Base-by-base conservation (phyloP, 1,140 invertebrate species). In the Diachasmimorpha longicaudata region DNA sequence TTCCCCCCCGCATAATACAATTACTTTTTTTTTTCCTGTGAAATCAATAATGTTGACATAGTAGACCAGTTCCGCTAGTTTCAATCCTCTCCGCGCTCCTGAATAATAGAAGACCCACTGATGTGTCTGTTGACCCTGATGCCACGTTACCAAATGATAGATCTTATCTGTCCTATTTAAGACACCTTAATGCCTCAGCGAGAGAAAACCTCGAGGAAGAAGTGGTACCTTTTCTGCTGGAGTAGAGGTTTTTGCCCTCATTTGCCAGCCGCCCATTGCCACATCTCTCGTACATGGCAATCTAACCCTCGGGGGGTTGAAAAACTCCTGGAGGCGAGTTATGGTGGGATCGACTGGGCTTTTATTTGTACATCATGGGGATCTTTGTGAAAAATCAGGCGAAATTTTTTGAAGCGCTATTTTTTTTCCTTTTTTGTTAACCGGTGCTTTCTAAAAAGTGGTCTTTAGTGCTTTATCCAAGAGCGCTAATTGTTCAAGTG, bases 221-320 rank as follows among this genome's bases (percentile, higher is more conserved):
- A 19, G 25, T 37, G 36, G 39, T n/a, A 37, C n/a, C n/a, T 68
- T 39, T 37, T 36, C 31, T 31, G 14, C 25, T 6, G 13, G 16
- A 36, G 25, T n/a, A 14, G n/a, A 19, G 25, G 66, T 68, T 68
- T 68, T 68, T 68, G 31, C 66, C 66, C 66, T 68, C 66, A 68
- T 68, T 68, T 68, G 36, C 25, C 66, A 68, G 11, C 66, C 25
- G 66, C 16, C 58, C 19, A 16, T 16, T 37, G 25, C 31, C 11
- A 66, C 58, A 25, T 66, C 21, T 0, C 31, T 14, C 31, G 14
- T n/a, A 48, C 19, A 31, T 36, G 52, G 9, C 39, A 44, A 68
- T 48, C 42, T 14, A 21, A 67, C n/a, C 55, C 48, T 11, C 36
- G 13, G 46, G 16, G 16, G 10, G 14, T 25, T 21, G 19, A 52